Evolutionary conservation across 2,797 vertebrate genomes (phyloP).

Genomic region (Hyperoplus lanceolatus): DNA sequence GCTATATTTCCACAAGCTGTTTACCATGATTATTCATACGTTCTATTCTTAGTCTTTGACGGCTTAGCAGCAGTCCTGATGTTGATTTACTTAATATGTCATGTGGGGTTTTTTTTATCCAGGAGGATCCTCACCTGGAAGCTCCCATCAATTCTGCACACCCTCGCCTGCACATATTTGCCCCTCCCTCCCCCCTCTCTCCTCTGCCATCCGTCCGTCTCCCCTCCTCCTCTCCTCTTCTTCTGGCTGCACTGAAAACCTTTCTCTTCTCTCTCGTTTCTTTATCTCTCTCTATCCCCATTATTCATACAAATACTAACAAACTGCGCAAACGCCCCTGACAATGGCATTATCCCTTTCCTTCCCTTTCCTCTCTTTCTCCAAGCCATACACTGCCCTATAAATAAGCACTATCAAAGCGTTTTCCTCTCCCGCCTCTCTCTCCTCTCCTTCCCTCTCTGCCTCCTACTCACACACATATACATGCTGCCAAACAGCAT

Average conservation of each 20-base stretch:
- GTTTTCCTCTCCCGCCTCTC: constrained; percentile 67
- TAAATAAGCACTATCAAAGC: constrained; percentile 78
- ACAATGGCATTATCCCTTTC: constrained; percentile 66
- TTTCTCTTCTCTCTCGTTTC: constrained; percentile 51
- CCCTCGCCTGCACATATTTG: constrained; percentile 52
- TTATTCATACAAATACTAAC: constrained; percentile 72
- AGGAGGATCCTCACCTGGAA: constrained; percentile 75
- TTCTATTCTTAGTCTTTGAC: background rate
- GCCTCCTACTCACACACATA: constrained; percentile 79
- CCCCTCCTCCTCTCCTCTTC: constrained; percentile 53
- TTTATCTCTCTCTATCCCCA: constrained; percentile 52
- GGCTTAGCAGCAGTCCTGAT: constrained; percentile 1
- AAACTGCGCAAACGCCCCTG: constrained; percentile 64
- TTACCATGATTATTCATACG: background rate
- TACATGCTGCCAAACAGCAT: constrained; percentile 84
- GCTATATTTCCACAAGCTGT: constrained; percentile 2
- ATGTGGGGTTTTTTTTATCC: constrained; percentile 39
- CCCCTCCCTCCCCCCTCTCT: constrained; percentile 71
- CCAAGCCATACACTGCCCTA: constrained; percentile 61
- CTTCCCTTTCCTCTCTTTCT: constrained; percentile 50
- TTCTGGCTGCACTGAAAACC: constrained; percentile 71
- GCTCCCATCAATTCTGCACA: constrained; percentile 69
- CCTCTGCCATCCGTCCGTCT: constrained; percentile 63
- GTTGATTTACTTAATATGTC: constrained; percentile 40
- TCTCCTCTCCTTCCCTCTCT: constrained; percentile 69